Base-by-base conservation (phyloP, 2,888 invertebrate species). In the Stictocephala bisonia region DNA sequence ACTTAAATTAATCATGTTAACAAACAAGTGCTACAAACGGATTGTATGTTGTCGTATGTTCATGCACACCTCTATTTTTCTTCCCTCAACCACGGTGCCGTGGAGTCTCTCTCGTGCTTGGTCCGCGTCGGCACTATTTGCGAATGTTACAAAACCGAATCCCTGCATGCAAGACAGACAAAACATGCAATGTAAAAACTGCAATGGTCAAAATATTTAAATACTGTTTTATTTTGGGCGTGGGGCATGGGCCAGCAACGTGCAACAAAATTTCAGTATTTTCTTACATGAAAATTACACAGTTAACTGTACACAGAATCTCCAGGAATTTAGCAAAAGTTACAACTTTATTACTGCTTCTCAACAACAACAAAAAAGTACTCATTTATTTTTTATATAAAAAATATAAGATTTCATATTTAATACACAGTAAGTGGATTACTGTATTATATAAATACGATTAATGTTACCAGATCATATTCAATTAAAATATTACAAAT, bases 91-190 rank as follows among this genome's bases (percentile, higher is more conserved):
- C 94, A 98, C 96, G 91, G 97, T 97, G 93, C 98, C 98, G 93
- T 99, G 98, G 91, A 99, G 95, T 93, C 97, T 96, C 93, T 97
- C 97, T 92, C 99, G 96, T 94, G 99, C 99, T 92, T 96, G 94
- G 93, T 99, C 99, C 90, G 99, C 99, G 91, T 99, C 99, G 91
- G 94, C 94, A 92, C 96, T 96, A 94, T 96, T 97, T 93, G 97
- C 97, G 96, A 99, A 99, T 93, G 99, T 99, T 93, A 99, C 99
- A 95, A 99, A 99, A 94, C 99, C 99, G 94, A 99, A 99, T 92
- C 99, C 99, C 99, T 99, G 95, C 93, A 94, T 94, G 95, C 94
- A 94, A 90, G 93, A 94, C 93, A 93, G 92, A 93, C 92, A 93
- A 93, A 92, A 93, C 93, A 93, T 93, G 93, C 93, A 93, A 92